Percentiles rank a stretch among this genome's conserved stretches.
Conservation (phyloP, 2,113 vertebrate species). For the Malurus elegans region DNA sequence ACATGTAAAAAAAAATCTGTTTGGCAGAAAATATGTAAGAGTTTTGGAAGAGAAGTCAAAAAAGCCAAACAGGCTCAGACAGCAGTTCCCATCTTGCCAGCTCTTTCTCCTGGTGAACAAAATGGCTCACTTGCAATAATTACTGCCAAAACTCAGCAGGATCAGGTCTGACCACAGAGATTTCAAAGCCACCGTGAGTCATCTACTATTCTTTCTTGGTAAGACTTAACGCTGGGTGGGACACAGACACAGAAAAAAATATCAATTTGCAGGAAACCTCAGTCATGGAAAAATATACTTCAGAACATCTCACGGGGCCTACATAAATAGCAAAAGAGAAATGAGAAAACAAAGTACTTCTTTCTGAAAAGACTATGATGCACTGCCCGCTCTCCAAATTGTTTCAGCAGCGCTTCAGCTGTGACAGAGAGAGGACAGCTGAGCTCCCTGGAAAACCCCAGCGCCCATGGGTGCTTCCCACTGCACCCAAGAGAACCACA, state of each 20-base stretch:
- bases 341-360: neutral
- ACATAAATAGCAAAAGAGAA: neutral
- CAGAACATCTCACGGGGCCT: neutral
- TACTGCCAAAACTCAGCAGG: conserved; percentile 14
- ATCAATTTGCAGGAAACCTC: neutral
- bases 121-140: neutral
- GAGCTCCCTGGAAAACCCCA: neutral
- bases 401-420: neutral
- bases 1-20: neutral
- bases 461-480: neutral
- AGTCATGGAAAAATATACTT: conserved; percentile 51
- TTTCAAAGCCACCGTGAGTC: conserved; percentile 16
- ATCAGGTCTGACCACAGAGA: neutral
- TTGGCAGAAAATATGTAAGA: neutral
- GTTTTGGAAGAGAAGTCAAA: neutral
- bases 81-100: neutral
- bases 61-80: neutral
- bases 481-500: neutral
- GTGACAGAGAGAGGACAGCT: neutral
- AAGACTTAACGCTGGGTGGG: neutral
- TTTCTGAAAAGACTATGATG: neutral
- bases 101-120: neutral
- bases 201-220: neutral
- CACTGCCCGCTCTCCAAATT: neutral
- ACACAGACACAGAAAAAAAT: neutral